phyloP scores from a whole-genome alignment of 2,113 vertebrate genomes.

The Sander vitreus region DNA sequence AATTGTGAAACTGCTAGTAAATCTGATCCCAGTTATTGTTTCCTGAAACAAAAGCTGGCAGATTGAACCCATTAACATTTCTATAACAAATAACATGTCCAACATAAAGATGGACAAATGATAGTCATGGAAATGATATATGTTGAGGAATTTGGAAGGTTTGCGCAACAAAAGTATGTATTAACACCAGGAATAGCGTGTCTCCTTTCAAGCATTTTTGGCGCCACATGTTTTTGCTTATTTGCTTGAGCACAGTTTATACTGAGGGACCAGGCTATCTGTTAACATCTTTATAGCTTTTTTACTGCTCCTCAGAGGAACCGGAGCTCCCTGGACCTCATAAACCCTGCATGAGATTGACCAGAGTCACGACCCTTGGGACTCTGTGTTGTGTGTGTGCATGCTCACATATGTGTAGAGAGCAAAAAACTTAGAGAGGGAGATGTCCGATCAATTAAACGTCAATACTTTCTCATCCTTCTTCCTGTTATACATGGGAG shows the following conservation, averaged over 20 bases:
- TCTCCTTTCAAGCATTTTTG: constrained; percentile 10
- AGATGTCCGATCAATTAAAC: constrained; percentile 22
- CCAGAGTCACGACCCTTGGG: constrained; percentile 41
- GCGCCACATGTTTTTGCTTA: constrained; percentile 62
- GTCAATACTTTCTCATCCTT: constrained; percentile 22
- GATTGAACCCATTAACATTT: neutral
- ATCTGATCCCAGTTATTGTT: neutral
- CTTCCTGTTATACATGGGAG: constrained; percentile 35
- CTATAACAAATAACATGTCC: neutral
- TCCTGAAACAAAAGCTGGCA: neutral
- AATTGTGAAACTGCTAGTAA: neutral
- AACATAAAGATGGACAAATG: neutral
- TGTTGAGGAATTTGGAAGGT: neutral
- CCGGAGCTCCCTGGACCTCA: constrained; percentile 53
- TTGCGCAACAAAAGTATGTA: neutral
- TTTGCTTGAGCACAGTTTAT: constrained; percentile 1
- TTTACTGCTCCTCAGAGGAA: constrained; percentile 65
- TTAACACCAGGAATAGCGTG: neutral
- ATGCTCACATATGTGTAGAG: neutral
- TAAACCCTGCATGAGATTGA: constrained; percentile 62
- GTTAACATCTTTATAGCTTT: constrained; percentile 60
- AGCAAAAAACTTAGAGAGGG: neutral
- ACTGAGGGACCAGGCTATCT: constrained; percentile 33
- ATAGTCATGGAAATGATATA: constrained; percentile 4
- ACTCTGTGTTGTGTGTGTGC: constrained; percentile 26